These are phyloP conservation scores for Phengaris alcon DNA, from an alignment of 2,888 invertebrate species.

Conservation along the genomic window DNA sequence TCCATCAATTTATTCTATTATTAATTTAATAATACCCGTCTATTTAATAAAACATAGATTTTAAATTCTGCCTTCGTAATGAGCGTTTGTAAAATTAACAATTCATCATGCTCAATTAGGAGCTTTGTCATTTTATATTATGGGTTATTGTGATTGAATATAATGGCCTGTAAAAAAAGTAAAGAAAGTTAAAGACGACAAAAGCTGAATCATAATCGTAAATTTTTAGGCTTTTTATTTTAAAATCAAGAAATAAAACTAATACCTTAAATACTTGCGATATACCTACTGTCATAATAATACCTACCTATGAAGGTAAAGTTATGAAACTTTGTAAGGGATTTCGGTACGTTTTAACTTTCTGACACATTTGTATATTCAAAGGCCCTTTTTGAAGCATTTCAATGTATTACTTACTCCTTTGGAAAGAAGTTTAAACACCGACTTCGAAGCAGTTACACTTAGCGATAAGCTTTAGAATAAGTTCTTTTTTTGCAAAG, in stretches of 20 bases:
- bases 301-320: too few relatives aligned
- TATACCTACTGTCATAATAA: too few relatives aligned
- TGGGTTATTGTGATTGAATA: background rate
- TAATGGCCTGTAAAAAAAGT: background rate
- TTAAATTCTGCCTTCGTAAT: background rate
- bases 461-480: conserved; percentile 35
- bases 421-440: conserved; percentile 39
- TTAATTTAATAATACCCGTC: conserved; percentile 2
- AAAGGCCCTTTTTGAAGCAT: conserved; percentile 34
- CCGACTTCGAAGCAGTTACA: conserved; percentile 12
- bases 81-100: conserved; percentile 1
- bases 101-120: conserved; percentile 10
- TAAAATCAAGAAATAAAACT: too few relatives aligned
- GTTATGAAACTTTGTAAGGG: too few relatives aligned
- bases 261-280: too few relatives aligned
- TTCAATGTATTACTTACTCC: conserved; percentile 40
- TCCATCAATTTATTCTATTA: background rate
- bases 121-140: background rate
- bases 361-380: background rate
- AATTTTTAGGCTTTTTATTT: too few relatives aligned
- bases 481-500: conserved; percentile 34
- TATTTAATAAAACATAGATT: conserved; percentile 4
- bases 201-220: too few relatives aligned
- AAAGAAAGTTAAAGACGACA: too few relatives aligned
- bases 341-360: too few relatives aligned